Conservation (phyloP, 2,888 invertebrate genomes). For the Drosophila seclusa region DNA sequence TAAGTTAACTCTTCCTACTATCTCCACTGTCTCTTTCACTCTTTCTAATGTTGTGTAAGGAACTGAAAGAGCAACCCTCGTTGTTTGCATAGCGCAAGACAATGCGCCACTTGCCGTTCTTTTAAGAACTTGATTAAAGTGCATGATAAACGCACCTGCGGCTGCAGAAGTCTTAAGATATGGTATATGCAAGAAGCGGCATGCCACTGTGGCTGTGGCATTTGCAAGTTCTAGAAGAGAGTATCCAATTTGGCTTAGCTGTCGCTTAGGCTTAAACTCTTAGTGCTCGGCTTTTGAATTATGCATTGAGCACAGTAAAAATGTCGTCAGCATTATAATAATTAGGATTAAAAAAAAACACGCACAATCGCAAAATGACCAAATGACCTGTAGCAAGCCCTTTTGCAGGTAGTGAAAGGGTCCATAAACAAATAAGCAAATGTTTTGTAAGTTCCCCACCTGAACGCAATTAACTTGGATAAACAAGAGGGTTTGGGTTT, state of each 20-base stretch:
- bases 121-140: conserved; percentile 68
- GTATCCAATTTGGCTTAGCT: conserved; percentile 53
- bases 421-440: conserved; percentile 60
- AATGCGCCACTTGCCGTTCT: conserved; percentile 43
- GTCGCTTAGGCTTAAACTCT: conserved; percentile 41
- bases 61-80: conserved; percentile 20
- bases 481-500: conserved; percentile 45
- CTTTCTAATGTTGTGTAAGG: neutral
- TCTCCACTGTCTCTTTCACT: neutral
- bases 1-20: neutral
- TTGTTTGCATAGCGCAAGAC: conserved; percentile 25
- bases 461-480: conserved; percentile 65
- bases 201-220: conserved; percentile 11
- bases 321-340: conserved; percentile 47
- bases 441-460: conserved; percentile 40
- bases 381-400: conserved; percentile 31
- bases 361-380: neutral
- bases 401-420: conserved; percentile 56
- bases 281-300: conserved; percentile 55
- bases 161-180: conserved; percentile 31
- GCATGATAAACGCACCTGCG: conserved; percentile 67
- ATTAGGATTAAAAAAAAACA: conserved; percentile 6
- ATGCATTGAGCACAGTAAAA: conserved; percentile 66
- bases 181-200: neutral
- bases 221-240: conserved; percentile 1